Conservation (phyloP, 2,113 vertebrate genomes). For the Laticauda laticaudata region DNA sequence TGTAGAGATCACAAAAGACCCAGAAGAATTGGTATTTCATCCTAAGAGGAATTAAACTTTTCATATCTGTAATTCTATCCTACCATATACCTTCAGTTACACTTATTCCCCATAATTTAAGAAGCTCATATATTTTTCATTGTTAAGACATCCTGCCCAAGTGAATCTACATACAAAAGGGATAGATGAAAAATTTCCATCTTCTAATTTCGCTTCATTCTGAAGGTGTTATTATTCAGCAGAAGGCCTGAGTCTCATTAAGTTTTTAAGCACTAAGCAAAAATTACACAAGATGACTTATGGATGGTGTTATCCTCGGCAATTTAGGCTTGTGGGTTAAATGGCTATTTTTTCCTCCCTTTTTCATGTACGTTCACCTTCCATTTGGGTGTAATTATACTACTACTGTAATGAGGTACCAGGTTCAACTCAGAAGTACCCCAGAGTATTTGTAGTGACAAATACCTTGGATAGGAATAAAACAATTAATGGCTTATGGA, state of each 20-base stretch:
- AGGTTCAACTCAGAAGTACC: conserved; percentile 34
- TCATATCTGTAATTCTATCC: conserved; percentile 8
- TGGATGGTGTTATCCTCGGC: rapidly evolving
- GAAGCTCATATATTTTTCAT: conserved; percentile 12
- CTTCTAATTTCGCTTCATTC: not conserved
- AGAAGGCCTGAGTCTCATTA: not conserved
- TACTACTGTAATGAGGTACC: conserved; percentile 36
- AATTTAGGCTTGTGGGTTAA: rapidly evolving
- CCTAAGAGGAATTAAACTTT: conserved; percentile 8
- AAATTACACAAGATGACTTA: not conserved
- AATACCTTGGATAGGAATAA: conserved; percentile 58
- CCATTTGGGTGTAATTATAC: conserved; percentile 53
- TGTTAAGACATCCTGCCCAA: not conserved
- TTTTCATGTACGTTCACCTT: not conserved
- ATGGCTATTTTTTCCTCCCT: not conserved
- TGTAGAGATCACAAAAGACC: rapidly evolving
- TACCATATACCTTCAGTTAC: conserved; percentile 5
- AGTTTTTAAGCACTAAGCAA: not conserved
- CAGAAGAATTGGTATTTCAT: rapidly evolving
- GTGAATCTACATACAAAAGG: conserved; percentile 2
- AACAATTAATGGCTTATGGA: conserved; percentile 64
- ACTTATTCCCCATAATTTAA: not conserved
- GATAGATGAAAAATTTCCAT: rapidly evolving
- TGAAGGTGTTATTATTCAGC: not conserved
- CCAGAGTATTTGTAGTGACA: conserved; percentile 57